Conservation (phyloP, 2,113 vertebrate species). For the Hyperopisus bebe region DNA sequence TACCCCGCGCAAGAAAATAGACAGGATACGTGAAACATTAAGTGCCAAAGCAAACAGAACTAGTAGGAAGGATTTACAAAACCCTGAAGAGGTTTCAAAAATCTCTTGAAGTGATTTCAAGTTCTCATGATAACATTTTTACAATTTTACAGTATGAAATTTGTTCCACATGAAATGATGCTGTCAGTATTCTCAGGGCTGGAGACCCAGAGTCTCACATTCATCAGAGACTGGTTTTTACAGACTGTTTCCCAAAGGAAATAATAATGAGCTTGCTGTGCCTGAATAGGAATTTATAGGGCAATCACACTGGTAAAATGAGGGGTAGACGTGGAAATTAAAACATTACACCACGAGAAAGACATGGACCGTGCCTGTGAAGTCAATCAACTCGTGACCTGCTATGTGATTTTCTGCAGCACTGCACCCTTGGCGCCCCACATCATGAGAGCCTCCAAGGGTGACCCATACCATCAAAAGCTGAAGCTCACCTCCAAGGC, state of each 20-base stretch:
- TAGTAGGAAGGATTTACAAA: neutral
- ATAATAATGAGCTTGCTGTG: neutral
- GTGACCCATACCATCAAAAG: neutral
- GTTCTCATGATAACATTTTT: neutral
- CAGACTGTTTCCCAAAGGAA: constrained; percentile 1
- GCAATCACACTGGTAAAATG: neutral
- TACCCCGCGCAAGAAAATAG: neutral
- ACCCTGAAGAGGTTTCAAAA: neutral
- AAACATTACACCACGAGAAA: neutral
- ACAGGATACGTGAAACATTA: neutral
- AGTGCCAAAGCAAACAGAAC: neutral
- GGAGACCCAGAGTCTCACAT: neutral
- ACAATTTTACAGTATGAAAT: neutral
- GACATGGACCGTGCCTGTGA: neutral
- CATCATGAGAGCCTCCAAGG: neutral
- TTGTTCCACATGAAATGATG: constrained; percentile 1
- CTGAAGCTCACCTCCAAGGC: constrained; percentile 73
- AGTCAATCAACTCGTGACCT: neutral
- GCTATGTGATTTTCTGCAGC: neutral
- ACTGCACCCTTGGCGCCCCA: neutral
- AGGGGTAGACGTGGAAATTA: neutral
- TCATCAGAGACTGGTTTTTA: neutral
- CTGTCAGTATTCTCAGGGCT: neutral
- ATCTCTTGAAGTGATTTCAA: neutral
- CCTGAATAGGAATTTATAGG: neutral